Percentiles rank a stretch among this genome's conserved stretches.
Conservation (phyloP, 1,140 invertebrate species). For the Drosophila takahashii region DNA sequence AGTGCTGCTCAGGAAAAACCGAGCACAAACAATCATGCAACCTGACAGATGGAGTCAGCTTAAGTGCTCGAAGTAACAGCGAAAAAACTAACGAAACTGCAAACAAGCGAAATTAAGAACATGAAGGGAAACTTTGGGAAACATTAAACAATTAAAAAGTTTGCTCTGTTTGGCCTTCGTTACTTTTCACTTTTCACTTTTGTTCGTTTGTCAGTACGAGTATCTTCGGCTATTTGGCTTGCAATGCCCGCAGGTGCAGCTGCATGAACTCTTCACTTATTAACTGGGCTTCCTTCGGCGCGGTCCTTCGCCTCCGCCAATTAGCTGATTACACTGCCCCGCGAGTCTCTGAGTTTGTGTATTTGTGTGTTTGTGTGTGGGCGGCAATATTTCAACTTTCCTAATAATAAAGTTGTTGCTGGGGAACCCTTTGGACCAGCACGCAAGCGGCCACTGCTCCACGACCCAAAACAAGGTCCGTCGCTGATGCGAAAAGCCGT, state of each 20-base stretch:
- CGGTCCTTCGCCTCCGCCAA: conserved; percentile 33
- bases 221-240: conserved; percentile 33
- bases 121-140: conserved; percentile 60
- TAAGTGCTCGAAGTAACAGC: conserved; percentile 28
- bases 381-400: conserved; percentile 57
- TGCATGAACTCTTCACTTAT: conserved; percentile 39
- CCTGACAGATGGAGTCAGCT: conserved; percentile 39
- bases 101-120: conserved; percentile 56
- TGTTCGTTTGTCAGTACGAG: conserved; percentile 7
- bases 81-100: conserved; percentile 44
- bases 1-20: conserved; percentile 27
- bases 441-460: conserved; percentile 46
- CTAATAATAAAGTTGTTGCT: conserved; percentile 67
- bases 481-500: conserved; percentile 69
- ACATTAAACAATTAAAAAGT: conserved; percentile 81
- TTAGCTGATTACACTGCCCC: conserved; percentile 51
- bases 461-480: conserved; percentile 42
- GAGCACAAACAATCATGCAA: conserved; percentile 32
- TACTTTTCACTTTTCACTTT: conserved; percentile 42
- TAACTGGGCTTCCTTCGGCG: conserved; percentile 27
- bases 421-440: conserved; percentile 29
- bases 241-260: conserved; percentile 26
- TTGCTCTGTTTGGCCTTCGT: conserved; percentile 42
- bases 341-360: background rate
- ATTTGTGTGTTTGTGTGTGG: background rate